phyloP scores from a whole-genome alignment of 2,113 vertebrate genomes.

The Girardinichthys multiradiatus region DNA sequence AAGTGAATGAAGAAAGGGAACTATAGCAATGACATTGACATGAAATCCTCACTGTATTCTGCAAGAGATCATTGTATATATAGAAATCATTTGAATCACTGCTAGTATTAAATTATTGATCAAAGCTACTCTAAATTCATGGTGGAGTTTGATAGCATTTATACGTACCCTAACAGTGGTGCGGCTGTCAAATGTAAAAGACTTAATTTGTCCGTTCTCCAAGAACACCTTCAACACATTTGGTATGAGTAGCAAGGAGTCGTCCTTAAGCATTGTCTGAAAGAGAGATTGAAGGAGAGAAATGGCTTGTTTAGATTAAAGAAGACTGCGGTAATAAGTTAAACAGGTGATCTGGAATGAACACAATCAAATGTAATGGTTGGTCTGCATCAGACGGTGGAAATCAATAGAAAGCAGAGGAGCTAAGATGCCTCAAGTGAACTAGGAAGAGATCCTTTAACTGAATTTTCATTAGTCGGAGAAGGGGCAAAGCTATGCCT shows the following conservation, averaged over 20 bases:
- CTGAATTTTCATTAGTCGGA: slow-evolving; percentile 26
- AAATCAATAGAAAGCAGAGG: slow-evolving; percentile 22
- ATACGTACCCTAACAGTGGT: slow-evolving; percentile 94
- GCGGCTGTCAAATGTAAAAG: slow-evolving; percentile 96
- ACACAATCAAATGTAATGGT: slow-evolving; percentile 13
- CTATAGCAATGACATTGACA: background rate
- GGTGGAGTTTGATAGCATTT: slow-evolving; percentile 1
- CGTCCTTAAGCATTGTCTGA: slow-evolving; percentile 98
- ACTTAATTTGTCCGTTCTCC: slow-evolving; percentile 99
- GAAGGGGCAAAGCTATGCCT: slow-evolving; percentile 30
- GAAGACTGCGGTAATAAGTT: slow-evolving; percentile 16
- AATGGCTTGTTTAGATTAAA: slow-evolving; percentile 20
- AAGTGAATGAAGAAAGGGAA: background rate
- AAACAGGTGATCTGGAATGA: slow-evolving; percentile 35
- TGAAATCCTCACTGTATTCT: background rate
- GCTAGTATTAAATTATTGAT: background rate
- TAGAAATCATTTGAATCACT: background rate
- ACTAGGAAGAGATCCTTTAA: slow-evolving; percentile 17
- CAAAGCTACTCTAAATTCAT: background rate
- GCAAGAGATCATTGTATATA: slow-evolving; percentile 1
- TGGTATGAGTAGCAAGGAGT: slow-evolving; percentile 96
- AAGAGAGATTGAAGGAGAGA: slow-evolving; percentile 43
- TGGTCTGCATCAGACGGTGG: slow-evolving; percentile 4
- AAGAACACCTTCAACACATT: slow-evolving; percentile 98
- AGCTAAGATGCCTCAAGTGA: slow-evolving; percentile 7